These are phyloP conservation scores for Brachionus paranguensis DNA, from an alignment of 1,140 invertebrate genomes.

Conservation along the genomic window DNA sequence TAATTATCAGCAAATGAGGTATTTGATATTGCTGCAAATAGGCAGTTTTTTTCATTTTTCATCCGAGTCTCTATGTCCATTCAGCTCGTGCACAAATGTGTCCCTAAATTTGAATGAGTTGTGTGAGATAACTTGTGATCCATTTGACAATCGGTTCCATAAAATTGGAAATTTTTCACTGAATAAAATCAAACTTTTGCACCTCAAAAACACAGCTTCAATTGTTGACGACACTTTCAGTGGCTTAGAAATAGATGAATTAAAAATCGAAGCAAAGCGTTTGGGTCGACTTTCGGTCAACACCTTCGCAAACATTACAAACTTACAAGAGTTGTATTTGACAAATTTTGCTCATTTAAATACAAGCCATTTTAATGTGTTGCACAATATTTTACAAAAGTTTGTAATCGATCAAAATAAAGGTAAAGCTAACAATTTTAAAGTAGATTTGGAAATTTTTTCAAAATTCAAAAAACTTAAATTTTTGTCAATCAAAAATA, in stretches of 20 bases:
- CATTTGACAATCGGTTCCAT: background rate
- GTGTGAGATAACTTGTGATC: background rate
- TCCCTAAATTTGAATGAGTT: background rate
- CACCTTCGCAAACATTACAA: background rate
- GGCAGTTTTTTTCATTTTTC: background rate
- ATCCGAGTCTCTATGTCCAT: background rate
- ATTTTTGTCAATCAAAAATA: background rate
- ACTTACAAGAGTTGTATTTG: background rate
- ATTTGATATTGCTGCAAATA: background rate
- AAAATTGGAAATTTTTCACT: background rate
- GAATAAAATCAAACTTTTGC: background rate
- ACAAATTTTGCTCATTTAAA: background rate
- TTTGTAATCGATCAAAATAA: background rate
- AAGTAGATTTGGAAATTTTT: background rate
- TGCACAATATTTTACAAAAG: background rate
- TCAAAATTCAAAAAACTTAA: background rate
- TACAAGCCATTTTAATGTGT: background rate
- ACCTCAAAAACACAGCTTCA: background rate
- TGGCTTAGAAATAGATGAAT: background rate
- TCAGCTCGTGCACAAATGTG: background rate
- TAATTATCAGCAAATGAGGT: background rate
- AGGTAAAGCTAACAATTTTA: background rate
- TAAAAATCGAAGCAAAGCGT: background rate
- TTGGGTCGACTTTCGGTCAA: background rate
- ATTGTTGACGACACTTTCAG: background rate